These are phyloP conservation scores for Cantharis lateralis DNA, from an alignment of 2,888 invertebrate genomes.

Conservation along the genomic window DNA sequence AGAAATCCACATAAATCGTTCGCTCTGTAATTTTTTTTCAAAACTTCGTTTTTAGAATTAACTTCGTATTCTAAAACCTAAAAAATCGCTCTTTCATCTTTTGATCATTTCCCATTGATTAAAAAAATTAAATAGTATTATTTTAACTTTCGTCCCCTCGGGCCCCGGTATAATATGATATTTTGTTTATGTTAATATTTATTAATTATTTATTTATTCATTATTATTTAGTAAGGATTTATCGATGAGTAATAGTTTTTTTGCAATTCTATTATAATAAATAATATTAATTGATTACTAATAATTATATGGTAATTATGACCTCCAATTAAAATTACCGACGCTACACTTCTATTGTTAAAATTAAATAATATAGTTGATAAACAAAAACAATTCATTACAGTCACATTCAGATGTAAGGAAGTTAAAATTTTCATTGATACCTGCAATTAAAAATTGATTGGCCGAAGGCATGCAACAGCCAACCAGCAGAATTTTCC, in stretches of 20 bases:
- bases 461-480: neutral
- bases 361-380: neutral
- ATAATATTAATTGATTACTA: neutral
- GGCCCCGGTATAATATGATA: neutral
- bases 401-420: neutral
- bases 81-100: neutral
- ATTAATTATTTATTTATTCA: neutral
- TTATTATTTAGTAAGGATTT: neutral
- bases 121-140: neutral
- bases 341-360: neutral
- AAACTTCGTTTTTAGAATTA: neutral
- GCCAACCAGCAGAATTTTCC: neutral
- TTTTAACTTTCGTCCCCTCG: too few relatives aligned
- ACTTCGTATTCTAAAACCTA: neutral
- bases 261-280: neutral
- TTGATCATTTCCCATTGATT: neutral
- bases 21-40: neutral
- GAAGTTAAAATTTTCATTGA: neutral
- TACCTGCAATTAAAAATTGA: neutral
- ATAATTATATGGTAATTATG: neutral
- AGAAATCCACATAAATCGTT: neutral
- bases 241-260: neutral
- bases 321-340: neutral
- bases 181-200: neutral
- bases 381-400: neutral